These are phyloP conservation scores for Trichomalopsis sarcophagae DNA, from an alignment of 1,140 invertebrate species.

Conservation along the genomic window DNA sequence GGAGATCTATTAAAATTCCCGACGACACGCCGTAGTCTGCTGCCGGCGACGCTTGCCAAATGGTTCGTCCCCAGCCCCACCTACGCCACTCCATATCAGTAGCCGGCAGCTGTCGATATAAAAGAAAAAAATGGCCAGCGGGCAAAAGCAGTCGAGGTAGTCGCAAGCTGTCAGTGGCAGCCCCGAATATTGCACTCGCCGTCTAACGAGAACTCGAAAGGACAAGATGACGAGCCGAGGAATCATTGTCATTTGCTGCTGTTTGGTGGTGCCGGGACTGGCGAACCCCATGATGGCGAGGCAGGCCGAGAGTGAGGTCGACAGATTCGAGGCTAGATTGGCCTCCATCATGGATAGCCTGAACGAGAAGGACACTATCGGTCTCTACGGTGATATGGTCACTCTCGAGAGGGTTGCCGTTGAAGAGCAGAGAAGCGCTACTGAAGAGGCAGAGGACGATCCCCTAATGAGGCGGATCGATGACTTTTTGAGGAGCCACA, in stretches of 20 bases:
- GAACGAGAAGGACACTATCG: conserved; percentile 61
- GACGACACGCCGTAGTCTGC: conserved; percentile 51
- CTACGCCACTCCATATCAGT: conserved; percentile 59
- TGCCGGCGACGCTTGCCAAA: conserved; percentile 70
- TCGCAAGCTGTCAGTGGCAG: background rate
- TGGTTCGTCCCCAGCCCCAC: conserved; percentile 63
- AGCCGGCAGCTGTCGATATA: conserved; percentile 63
- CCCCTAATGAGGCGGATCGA: conserved; percentile 67
- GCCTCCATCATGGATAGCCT: conserved; percentile 64
- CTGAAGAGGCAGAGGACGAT: conserved; percentile 54
- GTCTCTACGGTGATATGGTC: conserved; percentile 66
- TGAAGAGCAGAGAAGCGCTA: conserved; percentile 8
- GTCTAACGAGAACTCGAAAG: background rate
- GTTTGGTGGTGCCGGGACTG: conserved; percentile 44
- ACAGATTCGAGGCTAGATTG: conserved; percentile 61
- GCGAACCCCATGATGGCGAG: conserved; percentile 43
- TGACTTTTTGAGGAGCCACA: conserved; percentile 64
- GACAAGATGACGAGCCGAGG: conserved; percentile 51
- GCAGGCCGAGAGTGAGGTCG: conserved; percentile 45
- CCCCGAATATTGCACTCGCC: background rate
- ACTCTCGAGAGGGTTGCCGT: conserved; percentile 65
- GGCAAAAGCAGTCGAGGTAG: conserved; percentile 67
- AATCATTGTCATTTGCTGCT: conserved; percentile 55
- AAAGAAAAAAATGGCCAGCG: conserved; percentile 67
- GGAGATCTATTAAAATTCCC: conserved; percentile 67